Conservation (phyloP, 2,797 vertebrate genomes). For the Mergus octosetaceus region DNA sequence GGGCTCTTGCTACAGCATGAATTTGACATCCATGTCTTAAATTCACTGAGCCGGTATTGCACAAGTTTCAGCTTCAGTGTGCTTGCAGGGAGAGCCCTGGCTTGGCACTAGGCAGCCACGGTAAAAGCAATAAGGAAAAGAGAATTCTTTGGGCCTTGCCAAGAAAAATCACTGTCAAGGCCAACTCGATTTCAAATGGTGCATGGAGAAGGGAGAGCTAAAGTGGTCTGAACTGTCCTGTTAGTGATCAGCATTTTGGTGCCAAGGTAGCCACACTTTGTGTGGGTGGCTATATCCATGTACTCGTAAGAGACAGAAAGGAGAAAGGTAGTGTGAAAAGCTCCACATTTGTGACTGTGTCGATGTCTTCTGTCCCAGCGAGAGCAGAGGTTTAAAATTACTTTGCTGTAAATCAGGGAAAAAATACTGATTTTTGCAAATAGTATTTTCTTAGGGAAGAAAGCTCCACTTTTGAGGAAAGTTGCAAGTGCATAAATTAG, state of each 20-base stretch:
- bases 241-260: slow-evolving; percentile 1
- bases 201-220: slow-evolving; percentile 7
- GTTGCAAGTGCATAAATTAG: neutral
- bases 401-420: neutral
- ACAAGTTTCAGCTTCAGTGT: neutral
- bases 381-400: neutral
- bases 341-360: neutral
- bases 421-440: neutral
- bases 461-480: neutral
- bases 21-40: neutral
- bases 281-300: neutral
- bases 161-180: neutral
- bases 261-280: neutral
- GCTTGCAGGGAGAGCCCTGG: neutral
- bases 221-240: slow-evolving; percentile 20
- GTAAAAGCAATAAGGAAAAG: neutral
- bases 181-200: neutral
- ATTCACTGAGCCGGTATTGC: neutral
- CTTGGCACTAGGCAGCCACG: neutral
- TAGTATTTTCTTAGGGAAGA: neutral
- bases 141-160: neutral
- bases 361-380: neutral
- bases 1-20: neutral
- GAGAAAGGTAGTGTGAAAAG: neutral
- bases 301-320: neutral